A percentile compares a stretch with the other conserved stretches of the same genome.
Conservation (phyloP, 2,888 invertebrate genomes). For the Dromius quadrimaculatus region DNA sequence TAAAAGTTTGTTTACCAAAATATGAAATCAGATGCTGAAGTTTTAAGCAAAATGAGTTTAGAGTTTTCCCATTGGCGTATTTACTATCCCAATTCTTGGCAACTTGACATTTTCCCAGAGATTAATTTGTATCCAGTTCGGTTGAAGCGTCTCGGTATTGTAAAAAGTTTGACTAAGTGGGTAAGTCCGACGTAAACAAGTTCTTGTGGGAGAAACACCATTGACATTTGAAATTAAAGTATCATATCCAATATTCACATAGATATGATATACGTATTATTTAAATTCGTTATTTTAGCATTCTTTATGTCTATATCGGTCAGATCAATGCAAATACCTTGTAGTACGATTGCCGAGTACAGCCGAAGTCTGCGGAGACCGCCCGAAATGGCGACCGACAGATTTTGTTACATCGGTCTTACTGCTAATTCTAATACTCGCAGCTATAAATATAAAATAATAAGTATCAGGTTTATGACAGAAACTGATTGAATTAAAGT, state of each 20-base stretch:
- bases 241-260: too few relatives aligned
- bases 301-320: neutral
- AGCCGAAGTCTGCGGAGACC: too few relatives aligned
- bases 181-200: slow-evolving; percentile 43
- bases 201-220: neutral
- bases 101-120: slow-evolving; percentile 21
- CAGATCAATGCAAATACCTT: too few relatives aligned
- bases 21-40: slow-evolving; percentile 16
- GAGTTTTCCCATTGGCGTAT: slow-evolving; percentile 3
- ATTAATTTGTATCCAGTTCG: slow-evolving; percentile 44
- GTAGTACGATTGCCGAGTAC: too few relatives aligned
- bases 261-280: too few relatives aligned
- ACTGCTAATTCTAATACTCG: too few relatives aligned
- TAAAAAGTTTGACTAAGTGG: slow-evolving; percentile 38
- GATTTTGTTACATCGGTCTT: too few relatives aligned
- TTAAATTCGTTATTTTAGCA: too few relatives aligned
- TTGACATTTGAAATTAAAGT: neutral
- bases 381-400: too few relatives aligned
- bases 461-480: too few relatives aligned
- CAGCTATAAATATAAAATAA: too few relatives aligned
- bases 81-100: slow-evolving; percentile 13
- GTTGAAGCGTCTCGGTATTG: neutral
- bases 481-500: too few relatives aligned
- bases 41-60: slow-evolving; percentile 9
- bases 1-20: slow-evolving; percentile 19